phyloP scores from a whole-genome alignment of 2,888 invertebrate genomes.

The Alloscopus bannaensis region DNA sequence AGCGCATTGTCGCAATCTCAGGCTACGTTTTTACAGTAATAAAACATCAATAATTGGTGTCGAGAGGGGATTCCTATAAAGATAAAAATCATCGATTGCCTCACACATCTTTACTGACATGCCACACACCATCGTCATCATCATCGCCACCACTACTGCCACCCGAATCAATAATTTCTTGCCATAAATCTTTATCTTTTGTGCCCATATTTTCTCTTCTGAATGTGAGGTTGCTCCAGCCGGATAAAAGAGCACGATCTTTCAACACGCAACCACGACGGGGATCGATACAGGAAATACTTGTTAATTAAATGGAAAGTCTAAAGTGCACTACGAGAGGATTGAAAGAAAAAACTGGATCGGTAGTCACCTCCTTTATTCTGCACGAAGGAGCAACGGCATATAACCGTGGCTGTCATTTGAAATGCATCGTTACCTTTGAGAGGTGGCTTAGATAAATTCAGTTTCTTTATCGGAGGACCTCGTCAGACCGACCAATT shows the following conservation, averaged over 20 bases:
- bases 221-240: constrained; percentile 7
- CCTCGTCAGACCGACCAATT: constrained; percentile 31
- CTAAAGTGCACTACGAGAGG: not conserved
- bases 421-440: not conserved
- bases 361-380: constrained; percentile 4
- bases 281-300: constrained; percentile 53
- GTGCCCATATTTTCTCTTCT: constrained; percentile 1
- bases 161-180: no score
- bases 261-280: constrained; percentile 15
- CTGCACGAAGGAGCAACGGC: constrained; percentile 17
- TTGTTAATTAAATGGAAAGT: constrained; percentile 46
- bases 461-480: constrained; percentile 18
- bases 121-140: no score
- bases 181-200: constrained; percentile 37
- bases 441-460: constrained; percentile 32
- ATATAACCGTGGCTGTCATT: constrained; percentile 6
- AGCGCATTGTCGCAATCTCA: no score
- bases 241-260: constrained; percentile 15
- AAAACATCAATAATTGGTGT: no score
- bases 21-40: no score
- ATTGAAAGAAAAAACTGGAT: not conserved
- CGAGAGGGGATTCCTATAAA: no score
- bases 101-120: no score
- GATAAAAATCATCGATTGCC: no score
- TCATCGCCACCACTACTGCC: no score